phyloP scores from a whole-genome alignment of 2,113 vertebrate species.

The Sula dactylatra region DNA sequence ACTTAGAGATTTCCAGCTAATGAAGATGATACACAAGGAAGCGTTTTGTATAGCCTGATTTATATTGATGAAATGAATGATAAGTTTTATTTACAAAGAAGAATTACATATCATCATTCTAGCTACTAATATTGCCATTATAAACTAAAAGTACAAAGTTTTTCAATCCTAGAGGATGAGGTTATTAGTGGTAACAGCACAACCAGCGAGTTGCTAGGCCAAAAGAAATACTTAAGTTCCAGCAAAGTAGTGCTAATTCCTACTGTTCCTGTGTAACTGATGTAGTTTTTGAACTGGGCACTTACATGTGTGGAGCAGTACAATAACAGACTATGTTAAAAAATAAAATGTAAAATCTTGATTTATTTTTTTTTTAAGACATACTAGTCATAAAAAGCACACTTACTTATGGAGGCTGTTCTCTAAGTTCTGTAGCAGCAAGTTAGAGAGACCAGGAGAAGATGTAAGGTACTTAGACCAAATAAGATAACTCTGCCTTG shows the following conservation, averaged over 20 bases:
- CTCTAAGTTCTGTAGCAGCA: background rate
- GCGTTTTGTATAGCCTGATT: background rate
- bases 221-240: background rate
- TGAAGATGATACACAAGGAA: slow-evolving; percentile 8
- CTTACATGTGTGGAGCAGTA: background rate
- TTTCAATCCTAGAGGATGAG: background rate
- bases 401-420: background rate
- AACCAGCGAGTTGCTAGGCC: background rate
- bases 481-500: background rate
- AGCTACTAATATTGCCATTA: background rate
- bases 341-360: background rate
- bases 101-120: background rate
- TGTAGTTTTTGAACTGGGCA: background rate
- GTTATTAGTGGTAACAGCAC: background rate
- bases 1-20: slow-evolving; percentile 29
- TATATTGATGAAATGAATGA: background rate
- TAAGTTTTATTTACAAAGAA: background rate
- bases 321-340: background rate
- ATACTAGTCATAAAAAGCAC: background rate
- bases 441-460: background rate
- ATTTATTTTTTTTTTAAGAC: background rate
- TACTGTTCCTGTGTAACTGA: background rate
- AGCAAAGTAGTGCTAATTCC: background rate
- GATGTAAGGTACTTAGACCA: background rate
- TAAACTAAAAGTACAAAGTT: background rate